Percentiles rank a stretch among this genome's conserved stretches.
These are phyloP conservation scores for Tadarida brasiliensis DNA, from an alignment of 2,797 vertebrate species.

Conservation along the genomic window DNA sequence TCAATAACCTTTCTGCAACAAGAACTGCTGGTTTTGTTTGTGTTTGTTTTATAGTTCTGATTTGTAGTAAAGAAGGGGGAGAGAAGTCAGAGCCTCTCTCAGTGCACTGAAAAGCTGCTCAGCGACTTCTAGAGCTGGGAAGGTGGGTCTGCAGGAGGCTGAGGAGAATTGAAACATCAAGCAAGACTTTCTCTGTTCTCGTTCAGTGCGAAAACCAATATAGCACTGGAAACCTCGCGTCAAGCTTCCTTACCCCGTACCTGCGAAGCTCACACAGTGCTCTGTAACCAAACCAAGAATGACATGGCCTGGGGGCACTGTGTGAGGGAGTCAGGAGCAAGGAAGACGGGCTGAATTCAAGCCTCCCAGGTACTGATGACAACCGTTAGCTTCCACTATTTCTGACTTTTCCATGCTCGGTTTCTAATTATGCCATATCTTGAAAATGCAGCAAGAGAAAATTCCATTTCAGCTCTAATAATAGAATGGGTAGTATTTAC, in stretches of 20 bases:
- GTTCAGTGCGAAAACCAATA: constrained; percentile 81
- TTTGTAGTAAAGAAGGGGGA: neutral
- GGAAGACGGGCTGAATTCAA: constrained; percentile 78
- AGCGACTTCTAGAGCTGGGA: constrained; percentile 47
- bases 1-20: constrained; percentile 50
- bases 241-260: constrained; percentile 77
- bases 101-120: constrained; percentile 58
- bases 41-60: neutral
- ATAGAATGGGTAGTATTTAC: constrained; percentile 82
- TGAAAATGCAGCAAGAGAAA: constrained; percentile 80
- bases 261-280: constrained; percentile 80
- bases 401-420: constrained; percentile 79
- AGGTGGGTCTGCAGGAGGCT: constrained; percentile 44
- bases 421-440: constrained; percentile 86
- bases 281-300: constrained; percentile 85
- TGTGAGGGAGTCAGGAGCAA: constrained; percentile 81
- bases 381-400: constrained; percentile 74
- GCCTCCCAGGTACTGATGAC: constrained; percentile 71
- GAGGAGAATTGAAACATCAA: constrained; percentile 76
- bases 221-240: constrained; percentile 76
- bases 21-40: neutral
- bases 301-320: constrained; percentile 81
- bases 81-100: constrained; percentile 52
- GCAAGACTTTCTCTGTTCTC: constrained; percentile 72
- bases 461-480: constrained; percentile 83